A percentile compares a stretch with the other conserved stretches of the same genome.
Evolutionary conservation across 2,888 invertebrate genomes (phyloP).

Genomic region (Julus scandinavius): DNA sequence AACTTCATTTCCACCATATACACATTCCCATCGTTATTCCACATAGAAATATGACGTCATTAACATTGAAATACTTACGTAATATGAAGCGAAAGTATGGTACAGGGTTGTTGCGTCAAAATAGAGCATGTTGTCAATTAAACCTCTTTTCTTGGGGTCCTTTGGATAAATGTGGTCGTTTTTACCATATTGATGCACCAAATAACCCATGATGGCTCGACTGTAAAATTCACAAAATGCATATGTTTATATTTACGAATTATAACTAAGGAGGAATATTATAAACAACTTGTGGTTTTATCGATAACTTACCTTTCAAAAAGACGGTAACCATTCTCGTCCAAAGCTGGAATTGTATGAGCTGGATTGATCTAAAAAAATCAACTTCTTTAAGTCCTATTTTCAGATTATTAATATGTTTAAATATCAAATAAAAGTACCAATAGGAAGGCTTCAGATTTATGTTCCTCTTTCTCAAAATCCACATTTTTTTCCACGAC

Average conservation of each 20-base stretch:
- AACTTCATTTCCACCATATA: no score
- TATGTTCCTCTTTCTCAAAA: no score
- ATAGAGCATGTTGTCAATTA: conserved; percentile 43
- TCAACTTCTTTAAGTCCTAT: neutral
- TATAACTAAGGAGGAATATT: neutral
- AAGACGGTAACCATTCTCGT: conserved; percentile 65
- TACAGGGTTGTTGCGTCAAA: neutral
- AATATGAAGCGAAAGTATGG: neutral
- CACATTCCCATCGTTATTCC: neutral
- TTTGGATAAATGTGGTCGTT: conserved; percentile 47
- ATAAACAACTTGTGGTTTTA: neutral
- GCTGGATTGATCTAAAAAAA: conserved; percentile 63
- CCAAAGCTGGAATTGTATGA: conserved; percentile 72
- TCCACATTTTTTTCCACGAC: no score
- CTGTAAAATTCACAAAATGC: neutral
- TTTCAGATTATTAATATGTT: no score
- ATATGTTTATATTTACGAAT: neutral
- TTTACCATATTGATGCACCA: conserved; percentile 41
- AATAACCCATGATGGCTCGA: conserved; percentile 49
- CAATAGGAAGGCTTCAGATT: no score
- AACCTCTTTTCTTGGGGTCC: conserved; percentile 4
- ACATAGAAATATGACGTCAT: no score
- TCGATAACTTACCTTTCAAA: conserved; percentile 67
- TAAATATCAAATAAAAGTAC: no score
- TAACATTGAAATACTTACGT: neutral